These are phyloP conservation scores for Lepidochrysops patricia DNA, from an alignment of 2,888 invertebrate genomes.

Conservation along the genomic window DNA sequence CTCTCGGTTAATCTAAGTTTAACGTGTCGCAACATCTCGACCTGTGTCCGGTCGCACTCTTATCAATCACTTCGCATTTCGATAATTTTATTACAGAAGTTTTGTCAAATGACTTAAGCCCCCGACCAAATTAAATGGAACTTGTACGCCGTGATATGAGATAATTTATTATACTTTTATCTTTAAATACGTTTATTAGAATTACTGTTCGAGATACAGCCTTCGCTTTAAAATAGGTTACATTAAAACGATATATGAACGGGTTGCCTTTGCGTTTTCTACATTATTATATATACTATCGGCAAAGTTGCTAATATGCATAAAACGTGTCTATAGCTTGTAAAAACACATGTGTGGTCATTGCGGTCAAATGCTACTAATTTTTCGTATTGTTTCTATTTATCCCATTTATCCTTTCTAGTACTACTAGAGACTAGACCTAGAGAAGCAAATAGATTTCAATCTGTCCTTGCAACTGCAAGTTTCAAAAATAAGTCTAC, in stretches of 20 bases:
- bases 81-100: constrained; percentile 73
- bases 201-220: constrained; percentile 1
- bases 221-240: neutral
- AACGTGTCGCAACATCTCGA: constrained; percentile 63
- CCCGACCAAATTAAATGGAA: constrained; percentile 70
- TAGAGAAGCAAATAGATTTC: too few species aligned
- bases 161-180: constrained; percentile 14
- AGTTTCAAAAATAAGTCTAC: too few species aligned
- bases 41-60: constrained; percentile 57
- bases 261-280: neutral
- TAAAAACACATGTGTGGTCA: too few species aligned
- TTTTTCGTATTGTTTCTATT: too few species aligned
- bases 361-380: too few species aligned
- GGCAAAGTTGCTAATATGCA: too few species aligned
- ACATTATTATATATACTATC: too few species aligned
- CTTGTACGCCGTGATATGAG: constrained; percentile 56
- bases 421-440: too few species aligned
- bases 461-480: too few species aligned
- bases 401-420: too few species aligned
- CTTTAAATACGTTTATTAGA: constrained; percentile 2
- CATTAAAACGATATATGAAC: neutral
- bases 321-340: too few species aligned
- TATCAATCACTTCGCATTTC: constrained; percentile 48
- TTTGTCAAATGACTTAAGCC: constrained; percentile 68
- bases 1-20: constrained; percentile 68